Percentiles rank a stretch among this genome's conserved stretches.
Evolutionary conservation across 2,797 vertebrate genomes (phyloP).

Genomic region (Lagocephalus sceleratus): DNA sequence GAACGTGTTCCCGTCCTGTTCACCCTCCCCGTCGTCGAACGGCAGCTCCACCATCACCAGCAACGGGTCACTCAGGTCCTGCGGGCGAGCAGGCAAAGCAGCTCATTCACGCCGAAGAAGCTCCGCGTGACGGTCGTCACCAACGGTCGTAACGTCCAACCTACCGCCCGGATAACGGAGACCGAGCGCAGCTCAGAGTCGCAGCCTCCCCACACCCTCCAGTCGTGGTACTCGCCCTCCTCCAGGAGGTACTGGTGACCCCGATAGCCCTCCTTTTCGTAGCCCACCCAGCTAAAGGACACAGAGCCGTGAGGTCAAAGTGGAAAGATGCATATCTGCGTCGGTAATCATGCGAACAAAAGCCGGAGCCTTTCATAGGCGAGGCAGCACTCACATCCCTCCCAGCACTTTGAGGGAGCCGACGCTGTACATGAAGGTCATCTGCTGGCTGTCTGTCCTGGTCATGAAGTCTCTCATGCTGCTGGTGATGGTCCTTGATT

Average conservation of each 20-base stretch:
- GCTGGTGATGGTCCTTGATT: conserved; percentile 77
- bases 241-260: conserved; percentile 96
- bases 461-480: conserved; percentile 82
- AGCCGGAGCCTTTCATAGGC: not conserved
- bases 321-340: not conserved
- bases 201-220: conserved; percentile 90
- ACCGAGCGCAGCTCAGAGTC: conserved; percentile 82
- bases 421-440: conserved; percentile 67
- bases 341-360: no score
- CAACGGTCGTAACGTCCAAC: conserved; percentile 8
- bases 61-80: conserved; percentile 85
- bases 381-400: conserved; percentile 83
- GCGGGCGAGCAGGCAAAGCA: not conserved
- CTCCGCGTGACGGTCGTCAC: no score
- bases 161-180: conserved; percentile 79
- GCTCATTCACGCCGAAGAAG: no score
- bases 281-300: conserved; percentile 88
- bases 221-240: conserved; percentile 91
- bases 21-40: conserved; percentile 75
- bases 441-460: conserved; percentile 62
- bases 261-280: conserved; percentile 90
- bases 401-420: conserved; percentile 87
- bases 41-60: conserved; percentile 83
- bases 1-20: conserved; percentile 76
- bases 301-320: not conserved